Evolutionary conservation across 1,140 invertebrate genomes (phyloP).

Genomic region (Zaprionus gabonicus): DNA sequence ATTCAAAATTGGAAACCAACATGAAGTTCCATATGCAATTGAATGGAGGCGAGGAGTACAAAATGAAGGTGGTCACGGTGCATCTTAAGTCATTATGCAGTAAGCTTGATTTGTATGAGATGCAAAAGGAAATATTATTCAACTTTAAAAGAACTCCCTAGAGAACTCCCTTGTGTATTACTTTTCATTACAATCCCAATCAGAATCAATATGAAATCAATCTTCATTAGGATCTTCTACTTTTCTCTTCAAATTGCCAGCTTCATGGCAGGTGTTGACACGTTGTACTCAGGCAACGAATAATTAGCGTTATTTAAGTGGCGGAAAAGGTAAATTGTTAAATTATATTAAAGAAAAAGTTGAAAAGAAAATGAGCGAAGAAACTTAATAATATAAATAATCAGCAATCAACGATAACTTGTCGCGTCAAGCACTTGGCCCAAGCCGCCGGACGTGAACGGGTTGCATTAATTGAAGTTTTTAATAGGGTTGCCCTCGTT

Average conservation of each 20-base stretch:
- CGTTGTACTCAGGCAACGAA: neutral
- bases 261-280: neutral
- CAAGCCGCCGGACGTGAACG: conserved; percentile 27
- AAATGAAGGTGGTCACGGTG: conserved; percentile 18
- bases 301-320: conserved; percentile 34
- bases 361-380: conserved; percentile 25
- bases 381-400: conserved; percentile 81
- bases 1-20: conserved; percentile 68
- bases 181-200: no score
- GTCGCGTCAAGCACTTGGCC: conserved; percentile 53
- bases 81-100: conserved; percentile 22
- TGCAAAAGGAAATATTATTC: neutral
- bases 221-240: neutral
- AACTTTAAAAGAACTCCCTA: no score
- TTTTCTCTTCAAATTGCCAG: neutral
- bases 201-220: neutral
- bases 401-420: conserved; percentile 53
- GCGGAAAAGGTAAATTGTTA: conserved; percentile 61
- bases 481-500: conserved; percentile 68
- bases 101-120: neutral
- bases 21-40: conserved; percentile 64
- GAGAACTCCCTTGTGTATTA: no score
- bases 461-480: conserved; percentile 69
- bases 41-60: conserved; percentile 52
- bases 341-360: conserved; percentile 50